These are phyloP conservation scores for Zingel zingel DNA, from an alignment of 2,113 vertebrate genomes.

Conservation along the genomic window DNA sequence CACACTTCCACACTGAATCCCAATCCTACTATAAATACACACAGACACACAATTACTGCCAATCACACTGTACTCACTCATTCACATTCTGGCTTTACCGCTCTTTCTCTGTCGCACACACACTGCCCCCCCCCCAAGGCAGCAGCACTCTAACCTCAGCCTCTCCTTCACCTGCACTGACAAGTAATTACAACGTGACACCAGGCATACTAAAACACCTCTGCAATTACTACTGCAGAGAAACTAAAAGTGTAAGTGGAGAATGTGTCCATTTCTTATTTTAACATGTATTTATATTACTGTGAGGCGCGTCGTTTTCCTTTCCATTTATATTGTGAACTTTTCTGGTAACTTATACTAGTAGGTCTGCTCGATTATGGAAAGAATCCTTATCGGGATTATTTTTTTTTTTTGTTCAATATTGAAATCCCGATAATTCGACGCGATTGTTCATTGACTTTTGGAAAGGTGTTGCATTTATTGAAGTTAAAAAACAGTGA, in stretches of 20 bases:
- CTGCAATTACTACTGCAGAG: constrained; percentile 38
- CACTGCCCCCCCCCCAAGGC: constrained; percentile 19
- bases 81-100: constrained; percentile 4
- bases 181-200: constrained; percentile 73
- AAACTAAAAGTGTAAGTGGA: neutral
- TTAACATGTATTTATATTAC: neutral
- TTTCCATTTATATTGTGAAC: neutral
- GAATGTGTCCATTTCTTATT: constrained; percentile 12
- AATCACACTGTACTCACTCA: constrained; percentile 52
- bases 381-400: no score
- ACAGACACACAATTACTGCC: constrained; percentile 58
- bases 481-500: no score
- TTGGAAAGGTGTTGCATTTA: no score
- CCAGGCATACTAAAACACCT: constrained; percentile 50
- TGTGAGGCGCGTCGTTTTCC: neutral
- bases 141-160: constrained; percentile 51
- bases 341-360: neutral
- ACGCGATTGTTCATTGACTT: no score
- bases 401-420: no score
- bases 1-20: constrained; percentile 41
- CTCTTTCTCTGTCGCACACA: constrained; percentile 4
- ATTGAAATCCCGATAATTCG: no score
- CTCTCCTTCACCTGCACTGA: constrained; percentile 63
- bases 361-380: neutral
- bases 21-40: constrained; percentile 58